phyloP scores from a whole-genome alignment of 2,113 vertebrate species.

The Physeter macrocephalus region DNA sequence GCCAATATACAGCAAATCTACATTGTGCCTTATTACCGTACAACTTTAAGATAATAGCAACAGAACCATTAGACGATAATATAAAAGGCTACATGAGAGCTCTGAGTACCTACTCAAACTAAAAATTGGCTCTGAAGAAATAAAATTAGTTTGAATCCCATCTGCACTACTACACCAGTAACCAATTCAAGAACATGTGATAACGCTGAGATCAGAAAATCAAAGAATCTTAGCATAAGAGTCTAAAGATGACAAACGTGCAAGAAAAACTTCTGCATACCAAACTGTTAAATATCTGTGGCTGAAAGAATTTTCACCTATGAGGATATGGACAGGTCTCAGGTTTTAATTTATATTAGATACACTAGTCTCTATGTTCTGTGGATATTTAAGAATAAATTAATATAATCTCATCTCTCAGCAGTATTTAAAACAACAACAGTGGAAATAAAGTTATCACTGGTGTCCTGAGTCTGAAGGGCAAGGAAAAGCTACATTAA shows the following conservation, averaged over 20 bases:
- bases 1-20: neutral
- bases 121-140: constrained; percentile 23
- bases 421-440: neutral
- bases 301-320: neutral
- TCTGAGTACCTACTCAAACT: neutral
- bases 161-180: neutral
- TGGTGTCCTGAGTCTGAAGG: neutral
- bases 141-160: neutral
- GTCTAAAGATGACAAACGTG: neutral
- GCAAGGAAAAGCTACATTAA: neutral
- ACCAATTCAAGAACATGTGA: neutral
- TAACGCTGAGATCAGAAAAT: neutral
- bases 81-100: neutral
- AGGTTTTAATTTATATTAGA: constrained; percentile 17
- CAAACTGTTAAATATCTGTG: constrained; percentile 17
- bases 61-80: constrained; percentile 17
- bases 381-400: neutral
- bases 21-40: neutral
- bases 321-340: neutral
- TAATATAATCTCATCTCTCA: constrained; percentile 2
- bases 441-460: neutral
- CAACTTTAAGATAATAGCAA: constrained; percentile 43
- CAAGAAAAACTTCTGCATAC: neutral
- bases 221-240: neutral
- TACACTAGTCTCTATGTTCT: neutral